Base-by-base conservation (phyloP, 2,113 vertebrate species). In the Pterocles gutturalis region DNA sequence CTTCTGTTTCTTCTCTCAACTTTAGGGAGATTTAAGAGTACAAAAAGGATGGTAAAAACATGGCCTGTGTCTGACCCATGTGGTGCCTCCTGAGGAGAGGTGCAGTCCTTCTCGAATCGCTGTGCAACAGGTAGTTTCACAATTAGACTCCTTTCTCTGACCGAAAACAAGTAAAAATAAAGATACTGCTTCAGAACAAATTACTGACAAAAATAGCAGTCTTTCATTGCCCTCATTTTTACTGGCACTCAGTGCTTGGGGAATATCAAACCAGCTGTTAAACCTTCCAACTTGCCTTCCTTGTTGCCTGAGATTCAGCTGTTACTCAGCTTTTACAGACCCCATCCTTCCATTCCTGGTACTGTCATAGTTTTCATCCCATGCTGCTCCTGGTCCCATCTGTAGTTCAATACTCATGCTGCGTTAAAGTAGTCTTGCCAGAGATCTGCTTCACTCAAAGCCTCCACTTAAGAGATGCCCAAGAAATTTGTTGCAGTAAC, bases 141-240 rank as follows among this genome's bases (percentile, higher is more conserved):
- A 83, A 49, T 54, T 65, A 90, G 49, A 61, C 49, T 72, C 57
- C 28, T 36, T 22, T 77, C 58, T 24, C 65, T 88, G 89, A 71
- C 66, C 45, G 34, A 80, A 83, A 86, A 65, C 46, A 87, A 90
- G 61, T 51, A 51, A 90, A 91, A 95, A 80, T 71, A 86, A 83
- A 90, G 48, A 62, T 34, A 73, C 15, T 3, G 36, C 51, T 87
- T 95, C n/a, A 70, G 67, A 91, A 81, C 31, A 87, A 67, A 78
- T 41, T 49, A n/a, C 36, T 61, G 36, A 31, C 54, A 66, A 89
- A 90, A 81, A 3, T 0, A 69, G 36, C 29, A 31, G 38, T 24
- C 62, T 46, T n/a, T 26, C 38, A 41, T 4, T 83, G 64, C 33
- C 67, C n/a, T 91, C 8, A 3, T 57, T 91, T 92, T 73, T 31